Evolutionary conservation across 1,140 invertebrate species (phyloP).

Genomic region (Antheraea mylitta): DNA sequence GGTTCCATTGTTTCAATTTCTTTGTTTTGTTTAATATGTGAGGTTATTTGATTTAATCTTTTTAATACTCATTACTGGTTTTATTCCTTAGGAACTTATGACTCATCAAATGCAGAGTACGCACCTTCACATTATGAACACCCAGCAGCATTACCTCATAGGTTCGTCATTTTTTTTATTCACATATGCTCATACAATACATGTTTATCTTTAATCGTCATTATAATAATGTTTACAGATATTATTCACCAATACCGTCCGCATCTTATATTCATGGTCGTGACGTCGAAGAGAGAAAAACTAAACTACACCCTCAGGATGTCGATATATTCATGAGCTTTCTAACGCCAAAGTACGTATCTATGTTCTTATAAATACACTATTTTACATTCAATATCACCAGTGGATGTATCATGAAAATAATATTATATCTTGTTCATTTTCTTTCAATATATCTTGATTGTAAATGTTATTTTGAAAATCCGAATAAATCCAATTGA

Average conservation of each 20-base stretch:
- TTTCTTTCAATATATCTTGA: not conserved
- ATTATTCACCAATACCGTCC: slow-evolving; percentile 17
- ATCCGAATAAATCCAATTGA: not conserved
- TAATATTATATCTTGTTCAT: not conserved
- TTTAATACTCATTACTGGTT: slow-evolving; percentile 9
- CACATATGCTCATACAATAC: not conserved
- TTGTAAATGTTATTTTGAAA: not conserved
- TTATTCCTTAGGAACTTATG: slow-evolving; percentile 29
- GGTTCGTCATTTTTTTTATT: slow-evolving; percentile 11
- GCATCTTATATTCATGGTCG: slow-evolving; percentile 30
- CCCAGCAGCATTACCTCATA: slow-evolving; percentile 12
- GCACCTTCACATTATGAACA: slow-evolving; percentile 20
- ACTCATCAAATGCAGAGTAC: slow-evolving; percentile 26
- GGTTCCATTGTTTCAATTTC: not conserved
- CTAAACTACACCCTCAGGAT: slow-evolving; percentile 57
- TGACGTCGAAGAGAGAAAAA: slow-evolving; percentile 27
- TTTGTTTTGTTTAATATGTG: not conserved
- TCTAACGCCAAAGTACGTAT: slow-evolving; percentile 39
- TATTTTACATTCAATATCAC: not conserved
- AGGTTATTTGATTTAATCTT: not conserved
- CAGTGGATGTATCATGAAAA: not conserved
- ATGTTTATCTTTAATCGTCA: no score
- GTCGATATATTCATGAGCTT: slow-evolving; percentile 53
- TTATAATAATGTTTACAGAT: slow-evolving; percentile 30
- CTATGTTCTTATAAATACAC: slow-evolving; percentile 4